Evolutionary conservation across 2,888 invertebrate genomes (phyloP), one percentile per base, ranked within the genome.

Genomic region (Nomada fucata): DNA sequence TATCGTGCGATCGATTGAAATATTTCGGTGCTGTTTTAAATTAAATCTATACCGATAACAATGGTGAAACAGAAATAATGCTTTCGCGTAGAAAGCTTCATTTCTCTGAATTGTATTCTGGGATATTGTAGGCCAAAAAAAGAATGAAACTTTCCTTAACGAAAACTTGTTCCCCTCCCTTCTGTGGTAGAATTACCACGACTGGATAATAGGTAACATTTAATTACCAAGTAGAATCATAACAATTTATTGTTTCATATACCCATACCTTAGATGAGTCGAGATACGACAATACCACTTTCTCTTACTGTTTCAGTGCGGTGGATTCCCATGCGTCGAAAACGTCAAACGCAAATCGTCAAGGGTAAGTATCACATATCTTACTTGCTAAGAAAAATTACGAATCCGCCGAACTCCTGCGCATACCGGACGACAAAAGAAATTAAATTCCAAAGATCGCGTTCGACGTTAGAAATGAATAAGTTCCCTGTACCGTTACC

Each of bases 311-410:
- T 93, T 93, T 80, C 91, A 93, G 93, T 93, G 93, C 57, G 92
- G 92, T 85, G 91, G 91, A 72, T 91, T 91, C 57, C 91, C 93
- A 11, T 93, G 93, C 79, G 89, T 89, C 76, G 91, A 92, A 82
- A 89, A 74, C 61, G 76, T 85, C 60, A 90, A 92, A 74, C 92
- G 91, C 68, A 93, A 93, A 87, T 84, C 91, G 64, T 88, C 91
- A 29, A 91, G 93, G 90, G 93, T 93, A 78, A 93, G 93, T 91
- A 23, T 0, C 11, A 42, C 9, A 44, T 47, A 1, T 47, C 15
- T 36, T 7, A 7, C 36, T 36, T 36, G 7, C 36, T 13, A 3
- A 20, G 13, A 18, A 57, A 4, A 42, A 13, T 42, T 23, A 44
- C 44, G 42, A 44, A 44, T 29, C 11, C 26, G 26, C 15, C 5